Percentiles rank a stretch among this genome's conserved stretches.
Conservation (phyloP, 2,113 vertebrate genomes). For the Dryoscopus gambensis region DNA sequence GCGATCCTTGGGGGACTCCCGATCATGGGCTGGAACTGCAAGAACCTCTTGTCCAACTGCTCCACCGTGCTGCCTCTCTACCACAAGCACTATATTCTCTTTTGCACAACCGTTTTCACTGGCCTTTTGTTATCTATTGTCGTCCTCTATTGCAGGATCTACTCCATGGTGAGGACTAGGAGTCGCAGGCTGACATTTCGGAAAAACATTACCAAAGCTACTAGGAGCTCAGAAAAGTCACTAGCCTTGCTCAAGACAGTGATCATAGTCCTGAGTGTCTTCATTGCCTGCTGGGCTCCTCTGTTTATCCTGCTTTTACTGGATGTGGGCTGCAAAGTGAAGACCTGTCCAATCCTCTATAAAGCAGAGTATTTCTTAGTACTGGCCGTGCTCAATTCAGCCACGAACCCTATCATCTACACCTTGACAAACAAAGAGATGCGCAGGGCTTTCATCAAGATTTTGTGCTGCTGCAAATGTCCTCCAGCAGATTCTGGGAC, state of each 20-base stretch:
- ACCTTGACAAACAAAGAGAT: conserved; percentile 98
- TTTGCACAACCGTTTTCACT: conserved; percentile 95
- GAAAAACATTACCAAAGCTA: conserved; percentile 84
- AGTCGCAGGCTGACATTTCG: conserved; percentile 91
- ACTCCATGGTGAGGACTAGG: conserved; percentile 88
- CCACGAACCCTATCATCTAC: conserved; percentile 98
- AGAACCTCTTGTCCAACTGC: conserved; percentile 76
- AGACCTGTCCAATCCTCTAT: conserved; percentile 84
- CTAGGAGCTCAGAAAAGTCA: conserved; percentile 91
- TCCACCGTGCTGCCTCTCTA: conserved; percentile 96
- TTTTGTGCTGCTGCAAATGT: conserved; percentile 84
- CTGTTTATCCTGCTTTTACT: conserved; percentile 94
- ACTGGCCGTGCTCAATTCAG: conserved; percentile 93
- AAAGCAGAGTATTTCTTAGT: conserved; percentile 94
- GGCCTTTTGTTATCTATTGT: conserved; percentile 92
- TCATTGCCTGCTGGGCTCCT: conserved; percentile 96
- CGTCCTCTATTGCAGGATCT: conserved; percentile 93
- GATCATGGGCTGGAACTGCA: conserved; percentile 97
- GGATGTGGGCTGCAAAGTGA: conserved; percentile 90
- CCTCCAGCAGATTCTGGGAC: conserved; percentile 61
- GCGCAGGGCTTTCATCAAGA: conserved; percentile 90
- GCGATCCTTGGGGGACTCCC: conserved; percentile 87
- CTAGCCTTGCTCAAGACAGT: conserved; percentile 95
- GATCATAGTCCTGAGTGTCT: conserved; percentile 94
- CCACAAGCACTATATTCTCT: conserved; percentile 97